Conservation (phyloP, 2,113 vertebrate genomes). For the Neotoma lepida region DNA sequence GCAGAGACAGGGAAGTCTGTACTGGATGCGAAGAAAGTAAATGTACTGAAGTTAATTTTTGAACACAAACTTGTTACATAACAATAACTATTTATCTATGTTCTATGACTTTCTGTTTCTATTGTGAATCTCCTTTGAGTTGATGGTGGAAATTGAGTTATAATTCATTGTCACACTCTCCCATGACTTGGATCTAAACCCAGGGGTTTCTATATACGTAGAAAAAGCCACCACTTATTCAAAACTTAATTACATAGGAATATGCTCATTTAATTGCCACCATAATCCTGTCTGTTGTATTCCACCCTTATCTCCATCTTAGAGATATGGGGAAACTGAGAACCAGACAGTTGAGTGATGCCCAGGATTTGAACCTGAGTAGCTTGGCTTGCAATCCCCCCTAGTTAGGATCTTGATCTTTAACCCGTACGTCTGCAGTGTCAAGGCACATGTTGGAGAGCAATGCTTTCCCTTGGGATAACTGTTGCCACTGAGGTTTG, state of each 20-base stretch:
- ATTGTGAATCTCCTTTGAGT: conserved; percentile 30
- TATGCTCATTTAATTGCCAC: neutral
- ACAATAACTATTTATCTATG: neutral
- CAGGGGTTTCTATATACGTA: neutral
- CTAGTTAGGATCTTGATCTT: neutral
- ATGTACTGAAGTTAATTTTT: neutral
- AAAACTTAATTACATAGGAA: conserved; percentile 7
- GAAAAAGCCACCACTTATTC: neutral
- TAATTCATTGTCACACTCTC: neutral
- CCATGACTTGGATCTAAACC: conserved; percentile 26
- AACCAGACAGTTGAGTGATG: neutral
- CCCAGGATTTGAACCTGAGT: neutral
- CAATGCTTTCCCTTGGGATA: neutral
- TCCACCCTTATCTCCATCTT: neutral
- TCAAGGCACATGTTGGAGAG: neutral
- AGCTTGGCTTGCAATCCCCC: neutral
- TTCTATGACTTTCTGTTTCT: conserved; percentile 45
- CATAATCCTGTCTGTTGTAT: neutral
- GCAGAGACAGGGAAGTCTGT: neutral
- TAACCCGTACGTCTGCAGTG: neutral
- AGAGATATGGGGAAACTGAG: neutral
- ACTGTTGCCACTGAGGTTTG: neutral
- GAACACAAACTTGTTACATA: neutral
- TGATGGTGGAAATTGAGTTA: conserved; percentile 29
- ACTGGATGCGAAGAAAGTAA: neutral